A percentile compares a stretch with the other conserved stretches of the same genome.
These are phyloP conservation scores for Poeciliopsis presidionis DNA, from an alignment of 2,797 vertebrate species.

Conservation along the genomic window DNA sequence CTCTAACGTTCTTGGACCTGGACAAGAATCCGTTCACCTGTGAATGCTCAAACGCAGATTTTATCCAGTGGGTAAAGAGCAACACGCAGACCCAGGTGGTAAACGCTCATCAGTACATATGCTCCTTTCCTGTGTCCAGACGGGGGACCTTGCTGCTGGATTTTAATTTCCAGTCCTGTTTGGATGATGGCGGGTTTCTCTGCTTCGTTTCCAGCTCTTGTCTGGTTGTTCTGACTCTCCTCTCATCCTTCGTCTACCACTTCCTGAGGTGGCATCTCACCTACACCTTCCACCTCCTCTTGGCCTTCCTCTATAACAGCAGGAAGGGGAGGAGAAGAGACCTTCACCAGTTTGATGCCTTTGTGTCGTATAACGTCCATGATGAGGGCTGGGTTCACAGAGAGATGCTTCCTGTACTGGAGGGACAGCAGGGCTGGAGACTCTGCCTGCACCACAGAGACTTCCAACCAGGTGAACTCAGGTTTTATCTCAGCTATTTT, in stretches of 20 bases:
- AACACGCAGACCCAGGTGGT: slow-evolving; percentile 61
- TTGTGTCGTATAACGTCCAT: slow-evolving; percentile 71
- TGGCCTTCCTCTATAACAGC: slow-evolving; percentile 59
- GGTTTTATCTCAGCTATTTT: background rate
- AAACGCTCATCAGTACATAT: slow-evolving; percentile 34
- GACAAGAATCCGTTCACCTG: slow-evolving; percentile 60
- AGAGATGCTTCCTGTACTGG: slow-evolving; percentile 67
- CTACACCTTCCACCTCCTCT: slow-evolving; percentile 59
- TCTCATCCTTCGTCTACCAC: slow-evolving; percentile 51
- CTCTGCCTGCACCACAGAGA: slow-evolving; percentile 76
- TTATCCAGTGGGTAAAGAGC: slow-evolving; percentile 58
- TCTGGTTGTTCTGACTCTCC: slow-evolving; percentile 43
- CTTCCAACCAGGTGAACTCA: slow-evolving; percentile 65
- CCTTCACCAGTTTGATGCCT: slow-evolving; percentile 62
- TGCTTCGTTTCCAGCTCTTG: slow-evolving; percentile 52
- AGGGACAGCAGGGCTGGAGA: slow-evolving; percentile 67
- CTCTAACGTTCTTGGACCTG: slow-evolving; percentile 58
- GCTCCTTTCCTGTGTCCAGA: slow-evolving; percentile 33
- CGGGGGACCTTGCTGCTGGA: slow-evolving; percentile 49
- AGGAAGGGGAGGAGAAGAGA: slow-evolving; percentile 25
- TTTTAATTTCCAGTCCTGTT: slow-evolving; percentile 43
- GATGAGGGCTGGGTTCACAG: slow-evolving; percentile 70
- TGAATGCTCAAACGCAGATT: slow-evolving; percentile 64
- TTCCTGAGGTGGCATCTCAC: slow-evolving; percentile 61
- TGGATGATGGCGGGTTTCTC: slow-evolving; percentile 30